These are phyloP conservation scores for Podarcis lilfordi DNA, from an alignment of 2,797 vertebrate genomes.

Conservation along the genomic window DNA sequence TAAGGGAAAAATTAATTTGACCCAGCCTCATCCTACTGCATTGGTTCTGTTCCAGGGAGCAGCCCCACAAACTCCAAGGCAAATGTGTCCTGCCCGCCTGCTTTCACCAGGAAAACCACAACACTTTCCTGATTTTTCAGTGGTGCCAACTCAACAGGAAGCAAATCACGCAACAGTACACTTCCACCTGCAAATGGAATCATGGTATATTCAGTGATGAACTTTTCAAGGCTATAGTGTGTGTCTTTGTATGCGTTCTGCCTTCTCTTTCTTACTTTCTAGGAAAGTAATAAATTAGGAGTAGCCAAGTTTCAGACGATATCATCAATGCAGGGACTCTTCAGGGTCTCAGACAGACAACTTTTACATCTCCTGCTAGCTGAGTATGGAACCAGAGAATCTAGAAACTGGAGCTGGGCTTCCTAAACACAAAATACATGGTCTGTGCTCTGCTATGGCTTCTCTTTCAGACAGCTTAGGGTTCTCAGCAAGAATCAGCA, in stretches of 20 bases:
- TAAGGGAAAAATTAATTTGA: neutral
- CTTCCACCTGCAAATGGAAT: neutral
- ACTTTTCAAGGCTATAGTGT: neutral
- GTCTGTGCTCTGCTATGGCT: neutral
- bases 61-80: too few relatives aligned
- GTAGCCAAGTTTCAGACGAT: neutral
- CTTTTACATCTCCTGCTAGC: neutral
- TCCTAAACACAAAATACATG: neutral
- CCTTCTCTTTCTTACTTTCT: neutral
- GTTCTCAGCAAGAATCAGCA: neutral
- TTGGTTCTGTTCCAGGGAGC: neutral
- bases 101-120: neutral
- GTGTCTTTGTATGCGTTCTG: neutral
- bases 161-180: neutral
- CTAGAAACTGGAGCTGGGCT: neutral
- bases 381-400: neutral
- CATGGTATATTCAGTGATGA: rapidly evolving
- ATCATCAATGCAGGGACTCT: neutral
- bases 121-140: neutral
- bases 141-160: neutral
- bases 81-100: too few relatives aligned
- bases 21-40: neutral
- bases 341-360: neutral
- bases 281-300: neutral
- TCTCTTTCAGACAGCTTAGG: neutral